Evolutionary conservation across 30 jellyfish, hydroid and myxozoan genomes (phyloP), one percentile per base, ranked within the genome.

Genomic region (Haliclystus octoradiatus): DNA sequence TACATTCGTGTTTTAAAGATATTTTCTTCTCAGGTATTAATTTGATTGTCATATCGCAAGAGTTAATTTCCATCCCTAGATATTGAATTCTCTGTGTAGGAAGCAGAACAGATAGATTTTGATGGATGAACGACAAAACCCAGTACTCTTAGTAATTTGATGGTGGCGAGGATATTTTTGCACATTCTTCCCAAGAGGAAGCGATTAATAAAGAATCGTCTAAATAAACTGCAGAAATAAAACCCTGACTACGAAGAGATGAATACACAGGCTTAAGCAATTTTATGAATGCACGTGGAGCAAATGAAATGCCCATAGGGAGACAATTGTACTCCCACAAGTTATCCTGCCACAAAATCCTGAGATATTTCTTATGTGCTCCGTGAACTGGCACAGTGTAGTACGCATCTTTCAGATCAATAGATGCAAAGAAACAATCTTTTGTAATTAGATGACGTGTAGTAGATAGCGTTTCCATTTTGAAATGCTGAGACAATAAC

Each of bases 81-180:
- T 47, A 71, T 32, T 71, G 72, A 60, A 71, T 51, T n/a, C 34
- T 31, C 34, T 71, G 82, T 57, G 82, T 71, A 15, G 82, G 82
- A 26, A 51, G 29, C 63, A 71, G 73, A 35, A 71, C 57, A 19
- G 57, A n/a, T 29, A 26, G 80, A 71, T 50, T 71, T 71, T 9
- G 28, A 19, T 30, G 82, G 74, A 53, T 71, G 82, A 28, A 71
- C 57, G 61, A 69, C 57, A 62, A 71, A 71, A 52, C 82, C 82
- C 23, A 71, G 74, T 34, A 65, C 31, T 26, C 75, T 29, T 22
- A 50, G 65, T 12, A 71, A 64, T 13, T 51, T 52, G 25, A 71
- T 73, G 57, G 82, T 71, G 19, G 57, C 57, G 19, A 40, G 57
- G 14, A 40, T 19, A 40, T 40, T 40, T 19, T 19, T 40, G 57